Percentiles rank a stretch among this genome's conserved stretches.
phyloP scores from a whole-genome alignment of 1,140 invertebrate species.

The Scylla paramamosain region DNA sequence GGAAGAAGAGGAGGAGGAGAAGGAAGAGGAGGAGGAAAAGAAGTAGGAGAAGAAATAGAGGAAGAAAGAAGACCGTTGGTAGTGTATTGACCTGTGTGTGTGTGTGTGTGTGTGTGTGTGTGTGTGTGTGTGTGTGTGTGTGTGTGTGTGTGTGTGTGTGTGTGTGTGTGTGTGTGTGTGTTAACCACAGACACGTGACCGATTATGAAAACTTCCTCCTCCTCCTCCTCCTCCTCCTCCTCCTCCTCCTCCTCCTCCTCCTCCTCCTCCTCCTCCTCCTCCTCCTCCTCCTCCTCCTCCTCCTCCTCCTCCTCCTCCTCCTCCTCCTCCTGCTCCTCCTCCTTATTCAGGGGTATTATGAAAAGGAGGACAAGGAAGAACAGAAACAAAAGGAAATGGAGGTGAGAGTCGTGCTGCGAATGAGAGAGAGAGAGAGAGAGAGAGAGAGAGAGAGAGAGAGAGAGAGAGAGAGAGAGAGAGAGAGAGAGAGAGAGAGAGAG shows the following conservation, averaged over 20 bases:
- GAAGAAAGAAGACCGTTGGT: neutral
- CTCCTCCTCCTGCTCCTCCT: neutral
- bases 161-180: neutral
- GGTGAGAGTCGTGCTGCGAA: neutral
- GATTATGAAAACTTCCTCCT: neutral
- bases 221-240: too few relatives aligned
- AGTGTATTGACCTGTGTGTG: neutral
- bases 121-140: too few relatives aligned
- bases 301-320: too few relatives aligned
- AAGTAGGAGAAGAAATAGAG: neutral
- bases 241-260: too few relatives aligned
- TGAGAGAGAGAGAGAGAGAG: conserved; percentile 30
- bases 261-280: too few relatives aligned
- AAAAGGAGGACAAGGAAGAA: neutral
- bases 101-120: neutral
- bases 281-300: too few relatives aligned
- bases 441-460: conserved; percentile 33
- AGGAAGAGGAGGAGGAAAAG: neutral
- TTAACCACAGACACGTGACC: neutral
- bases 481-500: neutral
- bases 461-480: conserved; percentile 28
- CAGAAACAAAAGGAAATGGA: neutral
- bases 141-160: conserved; percentile 22
- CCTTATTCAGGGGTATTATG: too few relatives aligned
- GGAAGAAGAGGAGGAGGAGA: neutral